Evolutionary conservation across 2,113 vertebrate species (phyloP).

Genomic region (Myanophis thanlyinensis): DNA sequence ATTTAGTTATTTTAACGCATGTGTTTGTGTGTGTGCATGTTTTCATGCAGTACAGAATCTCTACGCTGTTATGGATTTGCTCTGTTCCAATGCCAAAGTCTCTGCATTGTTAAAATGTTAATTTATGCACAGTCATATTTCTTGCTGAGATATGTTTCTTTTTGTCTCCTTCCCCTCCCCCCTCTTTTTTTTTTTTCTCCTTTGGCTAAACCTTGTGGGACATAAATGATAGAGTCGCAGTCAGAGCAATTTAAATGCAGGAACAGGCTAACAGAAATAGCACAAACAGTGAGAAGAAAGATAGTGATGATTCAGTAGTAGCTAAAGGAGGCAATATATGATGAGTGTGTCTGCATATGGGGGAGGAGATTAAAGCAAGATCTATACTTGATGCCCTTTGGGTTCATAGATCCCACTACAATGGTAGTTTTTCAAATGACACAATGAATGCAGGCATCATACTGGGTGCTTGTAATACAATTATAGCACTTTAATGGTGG

Average conservation of each 20-base stretch:
- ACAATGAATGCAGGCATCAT: neutral
- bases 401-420: neutral
- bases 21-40: neutral
- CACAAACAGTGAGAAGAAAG: neutral
- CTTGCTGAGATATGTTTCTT: neutral
- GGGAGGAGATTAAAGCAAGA: neutral
- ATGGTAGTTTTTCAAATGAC: neutral
- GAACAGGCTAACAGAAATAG: too few species aligned
- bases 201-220: neutral
- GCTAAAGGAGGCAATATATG: neutral
- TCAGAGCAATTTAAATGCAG: neutral
- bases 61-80: conserved; percentile 22
- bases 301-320: neutral
- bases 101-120: conserved; percentile 4
- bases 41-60: neutral
- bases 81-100: conserved; percentile 26
- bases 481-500: neutral
- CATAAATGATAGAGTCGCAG: neutral
- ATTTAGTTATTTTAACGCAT: conserved; percentile 7
- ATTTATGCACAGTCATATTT: conserved; percentile 17
- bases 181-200: neutral
- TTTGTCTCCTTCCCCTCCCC: neutral
- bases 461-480: neutral
- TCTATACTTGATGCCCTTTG: neutral
- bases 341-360: neutral